Evolutionary conservation across 2,797 vertebrate genomes (phyloP).

Genomic region (Poecilia gillii): DNA sequence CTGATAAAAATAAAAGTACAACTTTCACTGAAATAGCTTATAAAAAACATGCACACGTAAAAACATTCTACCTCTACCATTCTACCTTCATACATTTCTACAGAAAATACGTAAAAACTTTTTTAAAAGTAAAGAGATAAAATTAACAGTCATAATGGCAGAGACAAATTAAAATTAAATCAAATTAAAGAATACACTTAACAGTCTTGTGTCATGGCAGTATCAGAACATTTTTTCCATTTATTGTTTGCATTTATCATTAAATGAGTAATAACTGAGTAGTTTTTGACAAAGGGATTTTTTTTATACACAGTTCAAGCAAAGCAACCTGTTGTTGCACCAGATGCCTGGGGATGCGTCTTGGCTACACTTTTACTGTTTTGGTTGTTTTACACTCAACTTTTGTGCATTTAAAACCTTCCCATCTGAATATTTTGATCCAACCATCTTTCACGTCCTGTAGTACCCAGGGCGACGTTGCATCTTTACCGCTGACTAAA

Average conservation of each 20-base stretch:
- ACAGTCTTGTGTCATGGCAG: background rate
- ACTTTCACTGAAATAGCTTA: background rate
- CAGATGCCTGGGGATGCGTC: background rate
- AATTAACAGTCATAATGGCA: background rate
- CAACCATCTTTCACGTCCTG: background rate
- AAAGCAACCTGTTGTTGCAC: background rate
- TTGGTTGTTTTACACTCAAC: background rate
- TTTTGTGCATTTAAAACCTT: background rate
- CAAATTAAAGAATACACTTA: background rate
- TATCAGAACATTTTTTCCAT: background rate
- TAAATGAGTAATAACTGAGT: background rate
- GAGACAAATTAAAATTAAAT: background rate
- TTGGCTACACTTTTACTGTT: background rate
- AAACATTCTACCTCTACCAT: background rate
- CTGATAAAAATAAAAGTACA: background rate
- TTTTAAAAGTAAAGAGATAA: background rate
- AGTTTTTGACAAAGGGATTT: background rate
- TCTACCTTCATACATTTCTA: background rate
- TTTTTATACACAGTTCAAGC: background rate
- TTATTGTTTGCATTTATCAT: background rate
- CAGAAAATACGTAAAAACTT: background rate
- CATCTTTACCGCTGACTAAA: background rate
- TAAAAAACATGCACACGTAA: background rate
- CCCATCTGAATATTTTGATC: background rate
- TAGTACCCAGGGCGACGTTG: background rate